Evolutionary conservation across 2,113 vertebrate species (phyloP).

Genomic region (Hippocampus mohnikei): DNA sequence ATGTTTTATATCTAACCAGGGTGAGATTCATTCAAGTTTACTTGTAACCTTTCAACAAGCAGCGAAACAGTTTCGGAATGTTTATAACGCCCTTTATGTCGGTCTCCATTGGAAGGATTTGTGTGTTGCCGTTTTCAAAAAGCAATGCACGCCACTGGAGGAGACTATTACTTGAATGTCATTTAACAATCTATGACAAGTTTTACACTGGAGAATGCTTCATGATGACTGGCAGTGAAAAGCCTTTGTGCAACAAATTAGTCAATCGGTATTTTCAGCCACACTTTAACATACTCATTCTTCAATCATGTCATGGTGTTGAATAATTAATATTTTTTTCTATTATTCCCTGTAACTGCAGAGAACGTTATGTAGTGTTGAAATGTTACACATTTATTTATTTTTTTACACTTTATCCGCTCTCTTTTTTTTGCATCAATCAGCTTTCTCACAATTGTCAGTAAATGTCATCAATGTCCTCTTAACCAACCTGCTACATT

Average conservation of each 20-base stretch:
- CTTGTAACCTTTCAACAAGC: not conserved
- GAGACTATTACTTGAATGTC: not conserved
- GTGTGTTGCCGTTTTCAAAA: not conserved
- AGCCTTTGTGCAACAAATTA: not conserved
- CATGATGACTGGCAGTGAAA: not conserved
- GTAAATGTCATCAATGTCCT: slow-evolving; percentile 9
- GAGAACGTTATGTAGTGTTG: not conserved
- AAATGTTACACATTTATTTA: not conserved
- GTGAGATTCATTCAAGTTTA: too few species aligned
- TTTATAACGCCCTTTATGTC: too few species aligned
- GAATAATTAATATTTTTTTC: not conserved
- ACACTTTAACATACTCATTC: not conserved
- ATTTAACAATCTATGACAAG: not conserved
- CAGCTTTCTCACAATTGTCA: not conserved
- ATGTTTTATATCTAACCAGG: not conserved
- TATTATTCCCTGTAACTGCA: not conserved
- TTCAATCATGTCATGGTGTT: not conserved
- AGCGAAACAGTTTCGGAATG: not conserved
- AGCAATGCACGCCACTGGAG: not conserved
- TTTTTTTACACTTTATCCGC: too few species aligned
- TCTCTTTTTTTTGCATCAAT: not conserved
- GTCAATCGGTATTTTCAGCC: not conserved
- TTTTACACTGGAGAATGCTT: not conserved
- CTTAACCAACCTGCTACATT: slow-evolving; percentile 13
- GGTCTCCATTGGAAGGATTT: not conserved